Conservation (phyloP, 1,140 invertebrate genomes). For the Choristoneura fumiferana region DNA sequence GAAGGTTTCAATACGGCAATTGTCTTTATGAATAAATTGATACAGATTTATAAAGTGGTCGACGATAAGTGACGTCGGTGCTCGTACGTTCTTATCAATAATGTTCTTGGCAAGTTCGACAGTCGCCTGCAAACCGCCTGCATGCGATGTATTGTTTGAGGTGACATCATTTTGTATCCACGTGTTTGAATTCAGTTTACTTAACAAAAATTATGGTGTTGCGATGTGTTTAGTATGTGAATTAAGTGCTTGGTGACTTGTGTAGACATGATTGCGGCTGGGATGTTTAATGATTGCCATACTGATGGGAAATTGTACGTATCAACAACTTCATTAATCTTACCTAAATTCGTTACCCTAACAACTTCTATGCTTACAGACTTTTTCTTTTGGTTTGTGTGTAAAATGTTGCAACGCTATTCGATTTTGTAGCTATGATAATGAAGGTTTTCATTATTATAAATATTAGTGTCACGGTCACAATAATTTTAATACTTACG, state of each 20-base stretch:
- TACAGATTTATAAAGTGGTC: conserved; percentile 67
- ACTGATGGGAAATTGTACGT: conserved; percentile 72
- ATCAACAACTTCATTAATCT: background rate
- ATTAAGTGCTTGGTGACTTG: conserved; percentile 52
- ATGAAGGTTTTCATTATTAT: too few relatives aligned
- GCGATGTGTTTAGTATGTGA: conserved; percentile 30
- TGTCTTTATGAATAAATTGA: conserved; percentile 69
- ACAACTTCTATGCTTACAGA: too few relatives aligned
- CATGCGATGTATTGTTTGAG: conserved; percentile 25
- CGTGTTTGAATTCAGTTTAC: conserved; percentile 16
- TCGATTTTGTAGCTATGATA: too few relatives aligned
- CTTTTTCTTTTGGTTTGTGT: too few relatives aligned
- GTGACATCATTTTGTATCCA: conserved; percentile 31
- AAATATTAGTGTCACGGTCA: conserved; percentile 4
- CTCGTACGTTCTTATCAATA: conserved; percentile 59
- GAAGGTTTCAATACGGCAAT: conserved; percentile 37
- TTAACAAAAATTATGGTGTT: conserved; percentile 18
- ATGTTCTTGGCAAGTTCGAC: conserved; percentile 48
- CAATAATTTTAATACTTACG: background rate
- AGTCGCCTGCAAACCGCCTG: conserved; percentile 44
- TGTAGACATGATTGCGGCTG: conserved; percentile 54
- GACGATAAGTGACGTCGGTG: conserved; percentile 53
- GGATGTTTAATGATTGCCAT: conserved; percentile 43
- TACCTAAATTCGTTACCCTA: too few relatives aligned
- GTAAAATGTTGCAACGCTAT: too few relatives aligned